Conservation (phyloP, 1,140 invertebrate genomes). For the Triops cancriformis region DNA sequence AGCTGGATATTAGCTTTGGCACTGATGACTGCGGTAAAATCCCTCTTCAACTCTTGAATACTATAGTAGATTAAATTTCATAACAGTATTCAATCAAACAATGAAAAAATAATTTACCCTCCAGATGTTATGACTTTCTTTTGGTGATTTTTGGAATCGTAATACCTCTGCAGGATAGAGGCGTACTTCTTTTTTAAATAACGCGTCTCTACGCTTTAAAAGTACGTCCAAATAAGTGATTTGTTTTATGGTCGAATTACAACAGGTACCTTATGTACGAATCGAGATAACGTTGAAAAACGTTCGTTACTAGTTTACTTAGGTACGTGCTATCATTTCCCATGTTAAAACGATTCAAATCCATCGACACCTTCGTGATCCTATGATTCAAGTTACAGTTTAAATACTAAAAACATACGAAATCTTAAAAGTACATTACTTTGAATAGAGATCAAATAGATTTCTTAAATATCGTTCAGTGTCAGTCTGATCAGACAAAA, state of each 20-base stretch:
- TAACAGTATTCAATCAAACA: constrained; percentile 17
- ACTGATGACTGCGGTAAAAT: constrained; percentile 86
- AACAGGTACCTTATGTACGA: constrained; percentile 58
- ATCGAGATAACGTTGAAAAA: constrained; percentile 71
- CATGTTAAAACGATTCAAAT: constrained; percentile 63
- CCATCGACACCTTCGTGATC: constrained; percentile 62
- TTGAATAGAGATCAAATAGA: constrained; percentile 77
- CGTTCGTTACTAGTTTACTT: constrained; percentile 67
- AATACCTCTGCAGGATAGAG: constrained; percentile 71
- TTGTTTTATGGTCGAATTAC: too few relatives aligned
- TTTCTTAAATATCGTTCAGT: constrained; percentile 79
- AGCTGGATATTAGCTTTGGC: constrained; percentile 87
- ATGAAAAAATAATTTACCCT: constrained; percentile 44
- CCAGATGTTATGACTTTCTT: constrained; percentile 73
- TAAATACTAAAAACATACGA: constrained; percentile 29
- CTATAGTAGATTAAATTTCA: constrained; percentile 41
- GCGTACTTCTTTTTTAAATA: constrained; percentile 66
- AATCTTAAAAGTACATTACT: constrained; percentile 43
- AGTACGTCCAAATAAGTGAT: constrained; percentile 29
- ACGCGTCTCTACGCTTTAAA: constrained; percentile 59
- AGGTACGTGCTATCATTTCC: constrained; percentile 72
- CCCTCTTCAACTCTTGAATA: constrained; percentile 83
- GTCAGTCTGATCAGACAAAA: constrained; percentile 67
- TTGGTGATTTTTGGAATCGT: constrained; percentile 87
- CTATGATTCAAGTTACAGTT: constrained; percentile 34